Evolutionary conservation across 2,797 vertebrate genomes (phyloP).

Genomic region (Brotula barbata): DNA sequence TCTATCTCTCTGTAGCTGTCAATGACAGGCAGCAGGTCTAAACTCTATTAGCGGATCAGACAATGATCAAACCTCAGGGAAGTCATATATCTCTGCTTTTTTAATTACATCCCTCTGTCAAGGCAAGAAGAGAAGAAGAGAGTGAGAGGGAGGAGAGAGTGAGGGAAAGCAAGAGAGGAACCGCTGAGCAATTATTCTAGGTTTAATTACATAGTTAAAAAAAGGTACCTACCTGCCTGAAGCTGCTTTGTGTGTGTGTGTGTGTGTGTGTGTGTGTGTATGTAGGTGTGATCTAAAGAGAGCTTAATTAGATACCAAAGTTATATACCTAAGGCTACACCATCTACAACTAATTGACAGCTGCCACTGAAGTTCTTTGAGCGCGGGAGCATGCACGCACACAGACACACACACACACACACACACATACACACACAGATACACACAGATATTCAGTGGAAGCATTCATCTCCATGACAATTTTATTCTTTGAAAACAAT

Average conservation of each 20-base stretch:
- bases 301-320: neutral
- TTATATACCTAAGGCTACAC: slow-evolving; percentile 10
- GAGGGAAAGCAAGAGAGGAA: slow-evolving; percentile 33
- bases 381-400: too few species aligned
- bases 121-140: slow-evolving; percentile 25
- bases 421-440: neutral
- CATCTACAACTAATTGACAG: slow-evolving; percentile 18
- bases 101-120: slow-evolving; percentile 65
- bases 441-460: neutral
- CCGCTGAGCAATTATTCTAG: slow-evolving; percentile 61
- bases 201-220: slow-evolving; percentile 63
- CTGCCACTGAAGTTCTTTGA: slow-evolving; percentile 37
- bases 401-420: neutral
- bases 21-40: slow-evolving; percentile 40
- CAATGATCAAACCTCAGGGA: slow-evolving; percentile 56
- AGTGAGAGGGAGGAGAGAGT: slow-evolving; percentile 33
- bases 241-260: slow-evolving; percentile 5
- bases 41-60: slow-evolving; percentile 55
- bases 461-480: slow-evolving; percentile 31
- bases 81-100: slow-evolving; percentile 24
- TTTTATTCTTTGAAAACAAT: slow-evolving; percentile 19
- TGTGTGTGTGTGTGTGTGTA: neutral
- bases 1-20: slow-evolving; percentile 15
- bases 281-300: neutral
- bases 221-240: slow-evolving; percentile 20